These are phyloP conservation scores for Carduelis carduelis DNA, from an alignment of 2,797 vertebrate species.

Conservation along the genomic window DNA sequence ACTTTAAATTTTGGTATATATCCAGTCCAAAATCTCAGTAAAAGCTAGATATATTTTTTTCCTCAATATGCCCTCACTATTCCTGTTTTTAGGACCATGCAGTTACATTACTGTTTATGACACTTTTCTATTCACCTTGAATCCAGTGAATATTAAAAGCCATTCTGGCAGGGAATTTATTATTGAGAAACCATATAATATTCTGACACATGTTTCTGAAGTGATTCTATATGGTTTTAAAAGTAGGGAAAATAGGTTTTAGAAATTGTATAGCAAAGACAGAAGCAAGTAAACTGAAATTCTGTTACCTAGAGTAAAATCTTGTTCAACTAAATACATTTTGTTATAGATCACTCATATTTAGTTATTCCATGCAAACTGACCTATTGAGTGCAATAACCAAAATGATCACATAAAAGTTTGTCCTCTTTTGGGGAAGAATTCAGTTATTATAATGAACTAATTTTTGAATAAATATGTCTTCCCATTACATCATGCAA, in stretches of 20 bases:
- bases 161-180: not conserved
- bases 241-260: not conserved
- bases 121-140: not conserved
- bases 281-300: not conserved
- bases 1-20: not conserved
- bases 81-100: not conserved
- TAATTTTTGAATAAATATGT: not conserved
- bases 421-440: not conserved
- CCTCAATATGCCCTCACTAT: not conserved
- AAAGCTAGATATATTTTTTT: not conserved
- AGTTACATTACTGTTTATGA: not conserved
- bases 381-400: not conserved
- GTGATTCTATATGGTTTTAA: not conserved
- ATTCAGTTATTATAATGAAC: not conserved
- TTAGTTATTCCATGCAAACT: not conserved
- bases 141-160: not conserved
- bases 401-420: not conserved
- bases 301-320: not conserved
- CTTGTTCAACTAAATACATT: not conserved
- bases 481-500: not conserved
- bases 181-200: not conserved
- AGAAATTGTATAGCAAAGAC: not conserved
- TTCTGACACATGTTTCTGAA: not conserved
- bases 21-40: not conserved
- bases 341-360: not conserved